Percentiles rank a stretch among this genome's conserved stretches.
Evolutionary conservation across 1,140 invertebrate species (phyloP).

Genomic region (Macrobrachium nipponense): DNA sequence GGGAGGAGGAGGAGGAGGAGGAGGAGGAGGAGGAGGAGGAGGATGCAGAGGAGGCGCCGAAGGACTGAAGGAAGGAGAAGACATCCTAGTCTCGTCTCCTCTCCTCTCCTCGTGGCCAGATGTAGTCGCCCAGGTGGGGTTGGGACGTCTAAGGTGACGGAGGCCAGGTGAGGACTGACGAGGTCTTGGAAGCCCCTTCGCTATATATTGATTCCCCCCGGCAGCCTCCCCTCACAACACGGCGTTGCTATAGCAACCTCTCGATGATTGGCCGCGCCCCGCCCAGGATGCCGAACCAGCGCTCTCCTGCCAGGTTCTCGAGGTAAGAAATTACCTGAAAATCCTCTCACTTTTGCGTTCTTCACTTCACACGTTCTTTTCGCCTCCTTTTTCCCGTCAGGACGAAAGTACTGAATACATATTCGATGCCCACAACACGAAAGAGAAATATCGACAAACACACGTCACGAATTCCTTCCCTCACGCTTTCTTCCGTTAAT

Average conservation of each 20-base stretch:
- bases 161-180: constrained; percentile 36
- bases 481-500: no score
- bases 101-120: neutral
- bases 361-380: neutral
- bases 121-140: constrained; percentile 16
- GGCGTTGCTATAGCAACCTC: constrained; percentile 34
- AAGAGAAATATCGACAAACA: no score
- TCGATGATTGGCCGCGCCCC: constrained; percentile 39
- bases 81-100: neutral
- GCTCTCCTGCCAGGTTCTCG: neutral
- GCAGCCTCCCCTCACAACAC: constrained; percentile 36
- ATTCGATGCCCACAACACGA: no score
- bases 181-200: constrained; percentile 24
- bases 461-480: no score
- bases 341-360: neutral
- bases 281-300: neutral
- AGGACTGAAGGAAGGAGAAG: neutral
- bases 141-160: no score
- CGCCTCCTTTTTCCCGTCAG: no score
- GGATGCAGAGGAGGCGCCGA: neutral
- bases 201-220: constrained; percentile 46
- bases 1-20: neutral
- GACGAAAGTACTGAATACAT: no score
- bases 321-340: no score
- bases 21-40: neutral